Conservation (phyloP, 2,797 vertebrate species). For the Periophthalmus magnuspinnatus region DNA sequence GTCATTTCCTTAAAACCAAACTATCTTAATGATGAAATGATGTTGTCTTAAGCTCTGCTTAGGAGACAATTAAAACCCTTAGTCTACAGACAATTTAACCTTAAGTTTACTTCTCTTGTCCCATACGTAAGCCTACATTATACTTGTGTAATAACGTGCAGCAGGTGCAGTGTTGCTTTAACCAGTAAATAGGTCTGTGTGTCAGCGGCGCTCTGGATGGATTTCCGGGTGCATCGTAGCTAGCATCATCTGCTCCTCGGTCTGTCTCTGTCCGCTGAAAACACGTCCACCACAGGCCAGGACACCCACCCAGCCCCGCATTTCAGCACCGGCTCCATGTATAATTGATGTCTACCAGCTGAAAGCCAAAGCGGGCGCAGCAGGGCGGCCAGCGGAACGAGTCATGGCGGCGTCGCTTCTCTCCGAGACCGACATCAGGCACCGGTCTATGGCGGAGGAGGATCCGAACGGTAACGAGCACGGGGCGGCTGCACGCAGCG, state of each 20-base stretch:
- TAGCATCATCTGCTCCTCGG: constrained; percentile 30
- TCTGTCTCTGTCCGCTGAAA: constrained; percentile 18
- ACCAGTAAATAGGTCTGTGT: constrained; percentile 33
- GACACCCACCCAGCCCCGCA: background rate
- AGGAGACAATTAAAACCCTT: background rate
- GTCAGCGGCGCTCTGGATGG: constrained; percentile 51
- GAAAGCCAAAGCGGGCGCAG: constrained; percentile 42
- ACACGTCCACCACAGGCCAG: constrained; percentile 22
- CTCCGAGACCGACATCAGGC: constrained; percentile 78
- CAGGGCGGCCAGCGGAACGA: constrained; percentile 31
- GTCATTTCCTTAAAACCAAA: background rate
- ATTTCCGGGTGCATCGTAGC: constrained; percentile 67
- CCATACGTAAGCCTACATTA: background rate
- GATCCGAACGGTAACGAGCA: constrained; percentile 84
- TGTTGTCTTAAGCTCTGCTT: too few species aligned
- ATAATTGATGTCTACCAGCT: constrained; percentile 58
- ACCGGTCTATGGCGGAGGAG: constrained; percentile 84
- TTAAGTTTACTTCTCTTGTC: too few species aligned
- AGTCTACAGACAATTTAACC: background rate
- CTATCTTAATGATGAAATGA: background rate
- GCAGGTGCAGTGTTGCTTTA: background rate
- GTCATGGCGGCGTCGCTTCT: constrained; percentile 72
- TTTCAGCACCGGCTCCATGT: constrained; percentile 19
- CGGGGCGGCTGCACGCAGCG: constrained; percentile 78
- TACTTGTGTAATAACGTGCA: background rate